Conservation (phyloP, 2,113 vertebrate species). For the Ranitomeya variabilis region DNA sequence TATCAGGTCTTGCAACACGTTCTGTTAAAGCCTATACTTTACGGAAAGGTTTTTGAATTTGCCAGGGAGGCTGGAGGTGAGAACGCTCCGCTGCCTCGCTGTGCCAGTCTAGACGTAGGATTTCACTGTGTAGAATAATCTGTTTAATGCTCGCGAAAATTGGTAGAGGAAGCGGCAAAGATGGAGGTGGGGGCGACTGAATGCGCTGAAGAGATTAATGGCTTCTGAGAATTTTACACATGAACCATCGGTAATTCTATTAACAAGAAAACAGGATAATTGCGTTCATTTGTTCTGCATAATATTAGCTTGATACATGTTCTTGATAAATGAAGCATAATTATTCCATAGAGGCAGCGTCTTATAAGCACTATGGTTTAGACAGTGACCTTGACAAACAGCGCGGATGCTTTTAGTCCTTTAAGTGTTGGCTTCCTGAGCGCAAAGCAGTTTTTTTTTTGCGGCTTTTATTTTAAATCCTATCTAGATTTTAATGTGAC, state of each 20-base stretch:
- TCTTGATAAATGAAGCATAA: conserved; percentile 27
- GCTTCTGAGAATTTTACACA: conserved; percentile 37
- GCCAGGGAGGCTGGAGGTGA: conserved; percentile 7
- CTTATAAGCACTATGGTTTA: neutral
- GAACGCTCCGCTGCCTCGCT: neutral
- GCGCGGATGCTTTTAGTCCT: neutral
- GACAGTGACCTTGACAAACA: conserved; percentile 3
- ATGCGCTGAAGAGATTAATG: conserved; percentile 38
- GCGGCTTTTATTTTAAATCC: neutral
- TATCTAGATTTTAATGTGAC: neutral
- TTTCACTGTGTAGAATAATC: conserved; percentile 11
- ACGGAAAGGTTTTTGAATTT: neutral
- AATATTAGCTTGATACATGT: conserved; percentile 30
- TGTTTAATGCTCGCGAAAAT: neutral
- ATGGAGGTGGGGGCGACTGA: neutral
- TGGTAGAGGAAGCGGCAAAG: neutral
- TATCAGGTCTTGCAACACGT: neutral
- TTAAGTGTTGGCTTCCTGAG: neutral
- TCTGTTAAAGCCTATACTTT: neutral
- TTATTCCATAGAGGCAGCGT: neutral
- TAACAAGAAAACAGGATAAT: conserved; percentile 49
- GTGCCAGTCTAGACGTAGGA: conserved; percentile 25
- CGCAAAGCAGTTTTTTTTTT: neutral
- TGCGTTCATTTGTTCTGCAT: conserved; percentile 38
- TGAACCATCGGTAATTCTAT: conserved; percentile 43